These are phyloP conservation scores for Cynocephalus volans DNA, from an alignment of 2,113 vertebrate species.

Conservation along the genomic window DNA sequence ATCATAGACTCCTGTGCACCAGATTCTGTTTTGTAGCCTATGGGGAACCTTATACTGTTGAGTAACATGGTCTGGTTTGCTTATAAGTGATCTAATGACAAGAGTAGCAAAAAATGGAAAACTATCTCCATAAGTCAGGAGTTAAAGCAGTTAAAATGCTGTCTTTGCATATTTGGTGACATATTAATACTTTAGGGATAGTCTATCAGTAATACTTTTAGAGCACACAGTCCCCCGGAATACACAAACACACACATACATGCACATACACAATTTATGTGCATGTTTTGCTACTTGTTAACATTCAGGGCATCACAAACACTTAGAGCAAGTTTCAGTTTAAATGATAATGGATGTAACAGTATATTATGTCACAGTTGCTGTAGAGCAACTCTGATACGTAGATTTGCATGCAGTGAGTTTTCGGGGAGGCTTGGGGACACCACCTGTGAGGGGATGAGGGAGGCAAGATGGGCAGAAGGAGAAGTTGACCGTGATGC, in stretches of 20 bases:
- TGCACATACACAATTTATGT: background rate
- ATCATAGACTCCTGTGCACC: background rate
- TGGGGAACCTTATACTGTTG: background rate
- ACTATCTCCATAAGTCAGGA: background rate
- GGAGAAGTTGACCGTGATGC: background rate
- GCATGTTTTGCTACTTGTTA: background rate
- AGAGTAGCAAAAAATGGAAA: background rate
- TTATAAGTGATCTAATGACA: background rate
- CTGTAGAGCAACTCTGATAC: background rate
- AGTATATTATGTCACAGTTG: background rate
- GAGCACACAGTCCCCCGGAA: background rate
- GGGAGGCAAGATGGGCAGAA: background rate
- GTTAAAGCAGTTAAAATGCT: background rate
- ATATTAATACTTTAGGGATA: background rate
- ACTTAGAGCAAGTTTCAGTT: background rate
- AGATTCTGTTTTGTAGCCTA: background rate
- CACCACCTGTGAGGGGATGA: background rate
- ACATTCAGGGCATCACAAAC: background rate
- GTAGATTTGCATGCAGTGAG: background rate
- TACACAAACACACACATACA: fast-evolving
- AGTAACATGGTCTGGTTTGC: background rate
- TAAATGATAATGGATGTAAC: background rate
- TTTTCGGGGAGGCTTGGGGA: background rate
- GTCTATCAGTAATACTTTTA: background rate
- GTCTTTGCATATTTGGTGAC: background rate